Conservation (phyloP, 2,797 vertebrate genomes). For the Pangasius macronema region DNA sequence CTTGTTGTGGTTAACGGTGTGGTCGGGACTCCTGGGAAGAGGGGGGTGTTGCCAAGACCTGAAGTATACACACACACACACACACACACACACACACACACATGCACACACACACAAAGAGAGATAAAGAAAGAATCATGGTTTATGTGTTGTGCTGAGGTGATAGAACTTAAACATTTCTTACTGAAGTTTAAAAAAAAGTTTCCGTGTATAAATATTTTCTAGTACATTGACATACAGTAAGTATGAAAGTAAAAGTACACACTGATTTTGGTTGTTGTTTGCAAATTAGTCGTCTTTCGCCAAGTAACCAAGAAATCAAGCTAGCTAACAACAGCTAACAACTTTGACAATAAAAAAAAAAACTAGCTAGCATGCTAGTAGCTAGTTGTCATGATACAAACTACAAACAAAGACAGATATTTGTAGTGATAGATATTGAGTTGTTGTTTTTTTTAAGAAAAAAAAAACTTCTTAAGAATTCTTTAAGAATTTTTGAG, state of each 20-base stretch:
- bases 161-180: background rate
- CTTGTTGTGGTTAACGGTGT: slow-evolving; percentile 46
- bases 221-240: background rate
- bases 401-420: background rate
- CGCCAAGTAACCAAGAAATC: background rate
- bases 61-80: slow-evolving; percentile 10
- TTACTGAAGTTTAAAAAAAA: background rate
- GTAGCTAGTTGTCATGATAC: background rate
- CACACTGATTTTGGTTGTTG: background rate
- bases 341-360: background rate
- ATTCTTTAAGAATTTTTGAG: background rate
- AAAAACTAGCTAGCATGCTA: background rate
- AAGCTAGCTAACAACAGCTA: background rate
- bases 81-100: slow-evolving; percentile 3
- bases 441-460: background rate
- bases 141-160: background rate
- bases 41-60: slow-evolving; percentile 33
- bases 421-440: background rate
- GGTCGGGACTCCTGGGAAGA: slow-evolving; percentile 31
- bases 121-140: background rate
- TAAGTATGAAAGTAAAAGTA: background rate
- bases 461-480: background rate
- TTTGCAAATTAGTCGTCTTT: background rate
- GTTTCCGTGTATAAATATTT: background rate
- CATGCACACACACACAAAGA: background rate